Base-by-base conservation (phyloP, 2,888 invertebrate species). In the Ormyrus pomaceus region DNA sequence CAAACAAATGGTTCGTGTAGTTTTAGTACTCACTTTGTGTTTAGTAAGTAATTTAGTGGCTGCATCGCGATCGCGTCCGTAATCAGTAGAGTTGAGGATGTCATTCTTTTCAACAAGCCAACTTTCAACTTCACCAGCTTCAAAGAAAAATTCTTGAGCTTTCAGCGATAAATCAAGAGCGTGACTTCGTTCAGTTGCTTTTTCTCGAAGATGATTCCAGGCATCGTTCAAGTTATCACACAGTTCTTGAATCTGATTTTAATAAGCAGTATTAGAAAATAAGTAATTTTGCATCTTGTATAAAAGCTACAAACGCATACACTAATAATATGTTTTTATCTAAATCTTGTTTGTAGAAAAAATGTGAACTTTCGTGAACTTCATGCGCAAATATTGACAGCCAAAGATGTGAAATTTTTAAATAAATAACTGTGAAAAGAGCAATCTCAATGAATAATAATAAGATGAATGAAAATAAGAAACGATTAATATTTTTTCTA, bases 11-110 rank as follows among this genome's bases (percentile, higher is more conserved):
- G 70, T 13, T 10, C 13, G 13, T 6, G 9, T 71, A 56, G 34
- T n/a, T 34, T 34, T 34, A 34, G 34, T 34, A 68, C 80, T 83
- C 87, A 95, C 96, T 93, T 99, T 99, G 89, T 99, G 98, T 89
- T 97, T 97, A 0, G 98, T 98, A 19, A 99, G 92, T 62, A 99
- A 92, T 91, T 98, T 98, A 58, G 98, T 97, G 19, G 98, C 97
- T 0, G 97, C 94, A 87, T 97, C 97, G 55, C 97, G 93, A 91
- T 98, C 98, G 69, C 95, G 92, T n/a, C 98, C 98, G 82, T 95
- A 95, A 89, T 98, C 97, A 0, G 94, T 95, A n/a, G 95, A 95
- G 53, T 94, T 94, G 6, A 98, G 91, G 51, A 96, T 94, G 81
- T 96, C 95, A 66, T 95, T 95, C 89, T 96, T 96, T 91, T 98